Percentiles rank a stretch among this genome's conserved stretches.
phyloP scores from a whole-genome alignment of 2,797 vertebrate genomes.

The Anguilla marmorata region DNA sequence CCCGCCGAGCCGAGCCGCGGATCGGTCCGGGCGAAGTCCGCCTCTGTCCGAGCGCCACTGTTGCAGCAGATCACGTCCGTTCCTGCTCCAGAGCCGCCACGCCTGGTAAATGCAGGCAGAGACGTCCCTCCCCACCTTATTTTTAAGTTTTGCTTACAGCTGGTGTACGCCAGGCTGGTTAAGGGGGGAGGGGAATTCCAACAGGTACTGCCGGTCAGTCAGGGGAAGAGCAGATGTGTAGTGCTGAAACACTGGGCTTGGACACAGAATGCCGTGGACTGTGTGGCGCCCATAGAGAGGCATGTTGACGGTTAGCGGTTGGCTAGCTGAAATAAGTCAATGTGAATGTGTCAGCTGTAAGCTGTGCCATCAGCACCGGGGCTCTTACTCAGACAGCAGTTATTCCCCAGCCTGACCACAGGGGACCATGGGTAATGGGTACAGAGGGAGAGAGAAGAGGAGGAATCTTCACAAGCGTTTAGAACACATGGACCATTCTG shows the following conservation, averaged over 20 bases:
- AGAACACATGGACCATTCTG: not conserved
- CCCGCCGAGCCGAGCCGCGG: slow-evolving; percentile 41
- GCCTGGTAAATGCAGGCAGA: too few relatives aligned
- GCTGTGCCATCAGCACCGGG: not conserved
- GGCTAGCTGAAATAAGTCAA: not conserved
- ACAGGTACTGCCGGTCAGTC: not conserved
- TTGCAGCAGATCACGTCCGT: slow-evolving; percentile 44
- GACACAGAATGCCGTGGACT: not conserved
- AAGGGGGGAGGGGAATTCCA: not conserved
- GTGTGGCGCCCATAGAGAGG: not conserved
- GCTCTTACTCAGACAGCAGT: not conserved
- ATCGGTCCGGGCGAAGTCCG: slow-evolving; percentile 34
- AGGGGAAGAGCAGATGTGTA: not conserved
- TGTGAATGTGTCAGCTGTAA: not conserved
- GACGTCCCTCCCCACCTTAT: not conserved
- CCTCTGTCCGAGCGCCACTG: slow-evolving; percentile 46
- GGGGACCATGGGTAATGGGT: not conserved
- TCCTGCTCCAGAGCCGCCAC: too few relatives aligned
- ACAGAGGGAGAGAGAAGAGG: not conserved
- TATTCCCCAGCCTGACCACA: not conserved
- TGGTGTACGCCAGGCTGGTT: not conserved
- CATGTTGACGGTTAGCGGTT: not conserved
- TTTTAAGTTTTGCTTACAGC: not conserved
- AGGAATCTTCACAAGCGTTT: not conserved
- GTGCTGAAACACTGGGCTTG: not conserved